Conservation (phyloP, 1,140 invertebrate species). For the Rhopalosiphum maidis region DNA sequence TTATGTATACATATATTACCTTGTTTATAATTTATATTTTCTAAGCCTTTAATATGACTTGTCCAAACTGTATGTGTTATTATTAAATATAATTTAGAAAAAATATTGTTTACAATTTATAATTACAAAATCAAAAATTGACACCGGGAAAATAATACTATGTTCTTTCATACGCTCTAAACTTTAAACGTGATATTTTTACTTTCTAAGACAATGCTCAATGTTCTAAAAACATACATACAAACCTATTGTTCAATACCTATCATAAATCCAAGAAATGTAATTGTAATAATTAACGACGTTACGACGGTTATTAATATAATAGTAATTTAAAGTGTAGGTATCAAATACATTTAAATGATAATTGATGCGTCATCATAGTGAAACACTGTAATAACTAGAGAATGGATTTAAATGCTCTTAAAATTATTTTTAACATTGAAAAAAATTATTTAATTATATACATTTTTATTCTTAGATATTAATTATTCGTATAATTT, state of each 20-base stretch:
- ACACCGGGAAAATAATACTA: background rate
- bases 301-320: background rate
- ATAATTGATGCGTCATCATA: background rate
- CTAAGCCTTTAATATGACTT: background rate
- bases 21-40: background rate
- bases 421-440: too few species aligned
- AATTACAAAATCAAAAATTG: background rate
- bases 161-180: background rate
- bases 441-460: too few species aligned
- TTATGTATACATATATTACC: background rate
- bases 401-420: too few species aligned
- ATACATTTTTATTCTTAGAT: too few species aligned
- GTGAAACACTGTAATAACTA: background rate
- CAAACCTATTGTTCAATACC: background rate
- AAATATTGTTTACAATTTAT: background rate
- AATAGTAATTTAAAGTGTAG: background rate
- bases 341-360: background rate
- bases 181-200: background rate
- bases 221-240: background rate
- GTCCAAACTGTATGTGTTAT: background rate
- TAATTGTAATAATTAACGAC: background rate
- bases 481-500: too few species aligned
- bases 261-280: background rate
- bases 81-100: background rate
- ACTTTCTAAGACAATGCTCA: background rate